phyloP scores from a whole-genome alignment of 2,797 vertebrate genomes.

The Rhadinocentrus ornatus region DNA sequence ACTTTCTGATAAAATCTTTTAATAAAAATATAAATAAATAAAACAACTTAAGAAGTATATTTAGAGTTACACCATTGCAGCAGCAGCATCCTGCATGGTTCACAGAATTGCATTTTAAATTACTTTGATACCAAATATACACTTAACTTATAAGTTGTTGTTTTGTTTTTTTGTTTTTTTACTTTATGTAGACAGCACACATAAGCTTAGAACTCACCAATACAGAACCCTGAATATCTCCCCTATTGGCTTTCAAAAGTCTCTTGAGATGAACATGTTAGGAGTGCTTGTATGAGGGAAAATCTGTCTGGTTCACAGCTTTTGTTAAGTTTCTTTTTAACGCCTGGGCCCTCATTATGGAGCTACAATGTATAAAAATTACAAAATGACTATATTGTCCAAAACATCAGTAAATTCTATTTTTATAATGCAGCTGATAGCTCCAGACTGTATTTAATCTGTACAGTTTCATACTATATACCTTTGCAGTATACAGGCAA shows the following conservation, averaged over 20 bases:
- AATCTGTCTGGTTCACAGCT: background rate
- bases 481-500: constrained; percentile 16
- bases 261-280: constrained; percentile 11
- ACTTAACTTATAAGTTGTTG: background rate
- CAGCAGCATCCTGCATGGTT: background rate
- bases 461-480: constrained; percentile 10
- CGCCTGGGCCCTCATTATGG: background rate
- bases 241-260: background rate
- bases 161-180: background rate
- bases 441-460: background rate
- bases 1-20: background rate
- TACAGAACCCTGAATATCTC: background rate
- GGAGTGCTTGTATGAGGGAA: background rate
- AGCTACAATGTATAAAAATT: background rate
- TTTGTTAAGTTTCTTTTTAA: background rate
- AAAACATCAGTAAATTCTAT: background rate
- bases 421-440: background rate
- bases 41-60: background rate
- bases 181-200: background rate
- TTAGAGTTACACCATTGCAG: constrained; percentile 3
- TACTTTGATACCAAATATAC: background rate
- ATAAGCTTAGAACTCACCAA: background rate
- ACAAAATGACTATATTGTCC: background rate
- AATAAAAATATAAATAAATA: background rate
- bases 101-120: background rate